A percentile compares a stretch with the other conserved stretches of the same genome.
These are phyloP conservation scores for Macrophya alboannulata DNA, from an alignment of 2,888 invertebrate genomes.

Conservation along the genomic window DNA sequence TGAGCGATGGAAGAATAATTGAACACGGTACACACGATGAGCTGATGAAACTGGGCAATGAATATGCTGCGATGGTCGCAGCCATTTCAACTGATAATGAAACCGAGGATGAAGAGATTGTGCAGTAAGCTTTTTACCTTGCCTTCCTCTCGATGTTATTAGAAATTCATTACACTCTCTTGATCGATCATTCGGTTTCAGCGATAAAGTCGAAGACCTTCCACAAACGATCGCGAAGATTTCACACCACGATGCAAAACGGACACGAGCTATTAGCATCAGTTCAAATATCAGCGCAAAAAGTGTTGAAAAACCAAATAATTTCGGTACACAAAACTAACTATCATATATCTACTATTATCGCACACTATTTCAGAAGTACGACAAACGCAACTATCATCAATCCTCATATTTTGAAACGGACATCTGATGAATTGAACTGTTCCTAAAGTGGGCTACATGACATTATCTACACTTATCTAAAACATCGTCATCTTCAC, in stretches of 20 bases:
- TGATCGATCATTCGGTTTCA: not conserved
- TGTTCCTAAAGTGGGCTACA: too few relatives aligned
- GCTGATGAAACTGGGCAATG: constrained; percentile 78
- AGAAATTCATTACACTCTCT: not conserved
- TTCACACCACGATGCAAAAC: not conserved
- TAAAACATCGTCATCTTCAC: not conserved
- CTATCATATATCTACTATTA: not conserved
- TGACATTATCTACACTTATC: too few relatives aligned
- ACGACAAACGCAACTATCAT: too few relatives aligned
- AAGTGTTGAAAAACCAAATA: not conserved
- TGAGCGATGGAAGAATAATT: constrained; percentile 82
- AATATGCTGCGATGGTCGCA: constrained; percentile 75
- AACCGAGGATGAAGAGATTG: constrained; percentile 35
- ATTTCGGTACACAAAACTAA: not conserved
- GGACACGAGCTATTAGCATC: not conserved
- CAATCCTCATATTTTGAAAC: too few relatives aligned
- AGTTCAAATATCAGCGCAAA: not conserved
- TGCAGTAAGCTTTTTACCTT: not conserved
- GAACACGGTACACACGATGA: constrained; percentile 82
- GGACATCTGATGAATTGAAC: too few relatives aligned
- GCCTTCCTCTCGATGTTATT: not conserved
- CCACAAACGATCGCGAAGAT: not conserved
- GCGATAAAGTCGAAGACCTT: not conserved
- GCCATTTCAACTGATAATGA: constrained; percentile 58
- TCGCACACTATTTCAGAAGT: not conserved